These are phyloP conservation scores for Cepaea hortensis DNA, from an alignment of 2,888 invertebrate genomes.

Conservation along the genomic window DNA sequence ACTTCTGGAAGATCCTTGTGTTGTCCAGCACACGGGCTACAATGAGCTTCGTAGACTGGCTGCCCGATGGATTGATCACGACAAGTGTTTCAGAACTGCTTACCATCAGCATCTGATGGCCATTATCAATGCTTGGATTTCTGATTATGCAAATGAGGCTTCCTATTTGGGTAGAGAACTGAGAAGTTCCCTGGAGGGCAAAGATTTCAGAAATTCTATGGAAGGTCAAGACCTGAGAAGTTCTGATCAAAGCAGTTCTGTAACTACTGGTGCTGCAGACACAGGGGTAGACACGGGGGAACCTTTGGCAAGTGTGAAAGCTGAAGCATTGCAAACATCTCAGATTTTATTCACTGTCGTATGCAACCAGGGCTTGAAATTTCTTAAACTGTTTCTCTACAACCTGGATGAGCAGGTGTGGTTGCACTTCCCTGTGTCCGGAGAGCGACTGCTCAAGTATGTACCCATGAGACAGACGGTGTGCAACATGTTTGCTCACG, in stretches of 20 bases:
- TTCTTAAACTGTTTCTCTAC: constrained; percentile 70
- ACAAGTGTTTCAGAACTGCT: constrained; percentile 57
- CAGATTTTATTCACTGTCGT: constrained; percentile 67
- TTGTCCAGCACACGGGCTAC: constrained; percentile 68
- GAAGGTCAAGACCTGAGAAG: constrained; percentile 47
- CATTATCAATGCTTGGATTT: constrained; percentile 67
- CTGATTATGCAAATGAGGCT: constrained; percentile 58
- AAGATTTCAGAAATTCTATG: constrained; percentile 52
- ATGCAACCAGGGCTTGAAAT: constrained; percentile 71
- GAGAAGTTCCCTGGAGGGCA: constrained; percentile 55
- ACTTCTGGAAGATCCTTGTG: constrained; percentile 66
- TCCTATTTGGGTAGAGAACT: constrained; percentile 57
- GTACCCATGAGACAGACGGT: constrained; percentile 72
- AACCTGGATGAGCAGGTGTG: constrained; percentile 67
- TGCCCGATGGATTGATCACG: constrained; percentile 69
- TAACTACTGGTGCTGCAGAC: constrained; percentile 5
- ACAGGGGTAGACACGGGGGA: neutral
- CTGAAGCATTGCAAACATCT: constrained; percentile 16
- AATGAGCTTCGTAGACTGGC: constrained; percentile 66
- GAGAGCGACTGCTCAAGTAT: constrained; percentile 66
- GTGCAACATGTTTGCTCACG: constrained; percentile 66
- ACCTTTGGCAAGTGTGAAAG: neutral
- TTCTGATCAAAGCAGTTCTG: constrained; percentile 6
- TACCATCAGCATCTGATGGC: constrained; percentile 60
- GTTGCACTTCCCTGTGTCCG: constrained; percentile 68